Evolutionary conservation across 2,113 vertebrate species (phyloP), one percentile per base, ranked within the genome.

Genomic region (Nicator chloris): DNA sequence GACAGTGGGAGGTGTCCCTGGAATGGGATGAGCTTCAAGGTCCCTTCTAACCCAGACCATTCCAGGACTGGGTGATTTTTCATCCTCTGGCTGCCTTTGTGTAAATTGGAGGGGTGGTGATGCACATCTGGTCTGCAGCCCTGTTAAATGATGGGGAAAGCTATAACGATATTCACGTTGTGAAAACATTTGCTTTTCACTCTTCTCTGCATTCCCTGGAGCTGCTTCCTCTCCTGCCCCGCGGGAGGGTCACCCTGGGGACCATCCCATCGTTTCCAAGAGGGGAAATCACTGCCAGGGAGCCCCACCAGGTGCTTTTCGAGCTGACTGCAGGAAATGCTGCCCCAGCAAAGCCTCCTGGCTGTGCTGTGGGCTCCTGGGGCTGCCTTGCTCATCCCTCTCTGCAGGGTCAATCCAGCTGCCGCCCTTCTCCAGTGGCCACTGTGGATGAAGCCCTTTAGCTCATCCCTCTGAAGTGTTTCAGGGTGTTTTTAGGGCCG

Each of bases 321-420:
- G 27, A 56, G 39, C 54, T 51, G 61, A 4, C 44, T 76, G 7
- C 30, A 56, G 66, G 10, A 44, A 47, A 31, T 31, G 31, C 31
- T 3, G 1, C 15, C 11, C 6, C 45, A 12, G 57, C 33, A 13
- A 13, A 54, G 42, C 6, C 30, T 14, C 4, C 4, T 2, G 6
- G 50, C 80, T 16, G 19, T 3, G 22, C 7, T 22, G 21, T 15
- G 64, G 49, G 37, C 20, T 15, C 0, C 1, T 42, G 27, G 10
- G 15, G n/a, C 53, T 70, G 83, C 39, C 39, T 23, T n/a, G 50
- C 42, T 69, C 31, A 17, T 10, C 72, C 37, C 31, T 83, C 53
- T 66, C 31, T 54, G 40, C 0, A 0, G 11, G 35, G 4, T 28
- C 4, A 39, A 75, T 56, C 54, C 27, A 26, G n/a, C 27, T 44